phyloP scores from a whole-genome alignment of 2,888 invertebrate genomes.

The Rotaria sp. region DNA sequence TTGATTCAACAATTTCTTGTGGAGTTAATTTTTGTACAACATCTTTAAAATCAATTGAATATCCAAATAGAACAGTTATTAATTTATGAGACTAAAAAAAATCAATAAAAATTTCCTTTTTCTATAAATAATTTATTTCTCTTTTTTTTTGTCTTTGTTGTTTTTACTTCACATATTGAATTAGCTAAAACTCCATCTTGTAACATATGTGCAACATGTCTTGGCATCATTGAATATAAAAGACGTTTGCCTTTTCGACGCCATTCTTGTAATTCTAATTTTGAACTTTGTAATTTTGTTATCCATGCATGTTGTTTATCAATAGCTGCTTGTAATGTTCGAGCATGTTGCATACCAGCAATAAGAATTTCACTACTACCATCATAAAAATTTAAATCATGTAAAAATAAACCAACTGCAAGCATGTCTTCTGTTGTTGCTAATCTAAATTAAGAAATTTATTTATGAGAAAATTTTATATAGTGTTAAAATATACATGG shows the following conservation, averaged over 20 bases:
- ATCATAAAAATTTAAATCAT: conserved; percentile 77
- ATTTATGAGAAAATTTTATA: not conserved
- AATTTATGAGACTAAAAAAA: conserved; percentile 31
- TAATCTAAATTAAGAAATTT: conserved; percentile 20
- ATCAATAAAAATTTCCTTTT: not conserved
- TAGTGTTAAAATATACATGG: conserved; percentile 12
- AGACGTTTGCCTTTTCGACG: conserved; percentile 34
- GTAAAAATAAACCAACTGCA: conserved; percentile 70
- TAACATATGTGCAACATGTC: conserved; percentile 34
- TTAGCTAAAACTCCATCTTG: conserved; percentile 34
- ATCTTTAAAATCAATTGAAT: conserved; percentile 36
- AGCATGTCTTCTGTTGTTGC: conserved; percentile 63
- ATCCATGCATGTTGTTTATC: conserved; percentile 40
- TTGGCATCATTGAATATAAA: conserved; percentile 37
- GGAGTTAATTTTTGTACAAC: conserved; percentile 35
- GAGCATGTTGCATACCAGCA: conserved; percentile 72
- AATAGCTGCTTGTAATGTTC: conserved; percentile 40
- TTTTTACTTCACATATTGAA: conserved; percentile 33
- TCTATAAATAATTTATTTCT: conserved; percentile 56
- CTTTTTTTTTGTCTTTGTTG: conserved; percentile 48
- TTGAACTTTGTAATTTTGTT: conserved; percentile 36
- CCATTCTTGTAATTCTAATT: conserved; percentile 36
- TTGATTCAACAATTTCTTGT: conserved; percentile 34
- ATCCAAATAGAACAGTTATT: conserved; percentile 37
- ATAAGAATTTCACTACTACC: conserved; percentile 74